Evolutionary conservation across 2,888 invertebrate genomes (phyloP).

Genomic region (Platycnemis pennipes): DNA sequence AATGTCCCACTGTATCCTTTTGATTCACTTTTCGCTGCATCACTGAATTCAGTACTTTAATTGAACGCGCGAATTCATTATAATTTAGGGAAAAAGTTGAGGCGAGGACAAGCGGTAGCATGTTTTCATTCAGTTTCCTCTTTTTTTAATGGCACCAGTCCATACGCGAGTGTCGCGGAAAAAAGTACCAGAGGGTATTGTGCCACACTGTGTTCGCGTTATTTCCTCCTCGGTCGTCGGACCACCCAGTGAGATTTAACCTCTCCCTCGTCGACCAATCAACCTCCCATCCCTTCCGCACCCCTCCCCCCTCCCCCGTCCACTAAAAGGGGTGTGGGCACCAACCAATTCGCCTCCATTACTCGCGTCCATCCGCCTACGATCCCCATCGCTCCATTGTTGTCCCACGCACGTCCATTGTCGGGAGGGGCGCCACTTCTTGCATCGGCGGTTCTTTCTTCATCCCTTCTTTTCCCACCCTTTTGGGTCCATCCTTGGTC

Average conservation of each 20-base stretch:
- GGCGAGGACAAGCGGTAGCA: background rate
- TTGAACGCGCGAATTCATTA: background rate
- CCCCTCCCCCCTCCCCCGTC: background rate
- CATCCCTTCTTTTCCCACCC: background rate
- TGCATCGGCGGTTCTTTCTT: background rate
- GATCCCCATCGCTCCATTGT: background rate
- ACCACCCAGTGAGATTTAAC: background rate
- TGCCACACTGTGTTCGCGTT: background rate
- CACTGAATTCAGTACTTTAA: no score
- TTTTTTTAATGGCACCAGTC: background rate
- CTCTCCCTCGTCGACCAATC: background rate
- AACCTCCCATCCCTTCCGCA: background rate
- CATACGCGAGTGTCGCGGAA: background rate
- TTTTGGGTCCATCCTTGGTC: background rate
- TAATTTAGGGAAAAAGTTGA: background rate
- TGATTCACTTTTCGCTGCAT: no score
- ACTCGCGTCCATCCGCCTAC: background rate
- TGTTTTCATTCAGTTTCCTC: background rate
- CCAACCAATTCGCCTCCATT: background rate
- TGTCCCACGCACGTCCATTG: conserved; percentile 50
- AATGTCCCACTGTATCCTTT: no score
- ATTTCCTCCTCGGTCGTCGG: background rate
- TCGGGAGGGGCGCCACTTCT: background rate
- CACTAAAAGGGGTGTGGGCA: background rate
- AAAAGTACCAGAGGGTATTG: background rate